Conservation (phyloP, 2,888 invertebrate species). For the Theodoxus fluviatilis region DNA sequence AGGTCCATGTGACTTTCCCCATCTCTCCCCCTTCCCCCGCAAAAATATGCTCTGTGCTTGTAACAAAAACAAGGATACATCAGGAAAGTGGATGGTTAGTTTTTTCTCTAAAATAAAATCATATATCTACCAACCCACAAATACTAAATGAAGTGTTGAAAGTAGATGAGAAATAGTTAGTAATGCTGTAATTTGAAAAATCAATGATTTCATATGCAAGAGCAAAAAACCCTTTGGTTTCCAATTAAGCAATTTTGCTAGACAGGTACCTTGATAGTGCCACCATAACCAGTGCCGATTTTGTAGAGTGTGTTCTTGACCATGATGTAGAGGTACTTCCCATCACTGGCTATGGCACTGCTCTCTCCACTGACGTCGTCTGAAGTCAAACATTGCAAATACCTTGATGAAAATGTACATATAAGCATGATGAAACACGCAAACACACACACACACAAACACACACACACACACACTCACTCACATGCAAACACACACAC, state of each 20-base stretch:
- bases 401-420: too few species aligned
- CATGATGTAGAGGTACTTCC: constrained; percentile 86
- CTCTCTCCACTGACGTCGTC: constrained; percentile 34
- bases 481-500: too few species aligned
- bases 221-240: background rate
- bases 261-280: constrained; percentile 75
- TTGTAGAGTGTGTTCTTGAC: constrained; percentile 80
- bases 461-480: too few species aligned
- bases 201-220: background rate
- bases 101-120: background rate
- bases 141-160: too few species aligned
- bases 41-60: too few species aligned
- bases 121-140: background rate
- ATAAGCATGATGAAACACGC: too few species aligned
- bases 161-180: background rate
- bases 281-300: constrained; percentile 93
- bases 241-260: background rate
- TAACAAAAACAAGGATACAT: too few species aligned
- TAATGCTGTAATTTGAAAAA: background rate
- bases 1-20: too few species aligned
- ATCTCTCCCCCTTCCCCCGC: too few species aligned
- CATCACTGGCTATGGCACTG: constrained; percentile 80
- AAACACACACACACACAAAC: too few species aligned
- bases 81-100: too few species aligned
- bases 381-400: constrained; percentile 20